Conservation (phyloP, 1,140 invertebrate species). For the Asbolus verrucosus region DNA sequence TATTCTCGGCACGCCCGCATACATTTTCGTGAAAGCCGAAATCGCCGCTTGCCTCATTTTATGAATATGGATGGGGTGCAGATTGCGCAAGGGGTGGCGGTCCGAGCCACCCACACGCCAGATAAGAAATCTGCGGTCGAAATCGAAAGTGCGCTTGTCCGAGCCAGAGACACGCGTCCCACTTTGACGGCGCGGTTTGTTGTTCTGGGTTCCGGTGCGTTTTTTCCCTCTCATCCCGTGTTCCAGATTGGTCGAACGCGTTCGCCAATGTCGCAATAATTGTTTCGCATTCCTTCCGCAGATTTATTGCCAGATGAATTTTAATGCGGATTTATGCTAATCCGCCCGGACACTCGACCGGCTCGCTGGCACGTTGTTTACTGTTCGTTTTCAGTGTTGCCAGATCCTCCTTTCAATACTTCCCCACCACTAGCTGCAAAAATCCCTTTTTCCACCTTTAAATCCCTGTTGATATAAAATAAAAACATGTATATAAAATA, state of each 20-base stretch:
- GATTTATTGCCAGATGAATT: constrained; percentile 6
- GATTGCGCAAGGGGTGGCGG: neutral
- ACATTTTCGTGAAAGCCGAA: too few species aligned
- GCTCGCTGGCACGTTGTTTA: too few species aligned
- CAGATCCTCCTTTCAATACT: too few species aligned
- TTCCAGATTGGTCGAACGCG: constrained; percentile 9
- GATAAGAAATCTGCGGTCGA: neutral
- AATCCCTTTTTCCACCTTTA: too few species aligned
- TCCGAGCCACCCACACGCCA: constrained; percentile 7
- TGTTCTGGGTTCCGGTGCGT: neutral
- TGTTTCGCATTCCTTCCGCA: neutral
- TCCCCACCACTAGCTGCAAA: too few species aligned
- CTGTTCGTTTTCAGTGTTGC: too few species aligned
- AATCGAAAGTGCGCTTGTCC: constrained; percentile 18
- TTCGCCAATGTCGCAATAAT: neutral
- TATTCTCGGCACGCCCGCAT: too few species aligned
- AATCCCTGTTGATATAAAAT: too few species aligned
- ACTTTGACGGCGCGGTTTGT: constrained; percentile 4
- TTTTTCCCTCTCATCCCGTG: constrained; percentile 13
- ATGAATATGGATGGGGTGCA: too few species aligned
- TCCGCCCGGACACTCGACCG: too few species aligned
- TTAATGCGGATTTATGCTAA: constrained; percentile 4
- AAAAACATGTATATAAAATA: too few species aligned
- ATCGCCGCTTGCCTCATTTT: too few species aligned
- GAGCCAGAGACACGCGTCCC: neutral